These are phyloP conservation scores for Dimorphilus gyrociliatus DNA, from an alignment of 2,888 invertebrate genomes.

Conservation along the genomic window DNA sequence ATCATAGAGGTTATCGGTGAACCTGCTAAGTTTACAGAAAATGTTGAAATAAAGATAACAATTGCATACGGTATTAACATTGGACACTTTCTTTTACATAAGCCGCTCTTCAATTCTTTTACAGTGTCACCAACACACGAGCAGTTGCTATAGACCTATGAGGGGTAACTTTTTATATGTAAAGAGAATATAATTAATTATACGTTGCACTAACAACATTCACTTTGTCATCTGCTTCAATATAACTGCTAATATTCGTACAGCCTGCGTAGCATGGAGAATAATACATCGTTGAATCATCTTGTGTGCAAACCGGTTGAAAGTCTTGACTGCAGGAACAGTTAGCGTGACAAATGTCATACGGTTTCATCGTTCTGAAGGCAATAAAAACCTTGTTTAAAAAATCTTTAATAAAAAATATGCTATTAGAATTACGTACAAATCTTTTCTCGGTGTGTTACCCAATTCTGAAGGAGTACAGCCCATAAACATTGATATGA, in stretches of 20 bases:
- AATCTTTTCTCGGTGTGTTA: too few relatives aligned
- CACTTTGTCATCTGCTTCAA: too few relatives aligned
- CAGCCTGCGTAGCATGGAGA: slow-evolving; percentile 6
- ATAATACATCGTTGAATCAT: slow-evolving; percentile 3
- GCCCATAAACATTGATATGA: slow-evolving; percentile 5
- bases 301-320: slow-evolving; percentile 4
- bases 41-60: slow-evolving; percentile 4
- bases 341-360: slow-evolving; percentile 3
- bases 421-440: too few relatives aligned
- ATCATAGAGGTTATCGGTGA: slow-evolving; percentile 4
- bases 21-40: slow-evolving; percentile 1
- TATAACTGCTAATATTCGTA: too few relatives aligned
- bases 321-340: slow-evolving; percentile 5
- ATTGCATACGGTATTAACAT: slow-evolving; percentile 5
- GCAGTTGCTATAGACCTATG: too few relatives aligned
- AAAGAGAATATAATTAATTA: too few relatives aligned
- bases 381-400: too few relatives aligned
- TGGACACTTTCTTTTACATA: slow-evolving; percentile 3
- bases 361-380: not conserved
- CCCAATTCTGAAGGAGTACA: slow-evolving; percentile 2
- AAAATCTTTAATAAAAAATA: not conserved
- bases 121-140: slow-evolving; percentile 1
- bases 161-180: too few relatives aligned
- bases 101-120: slow-evolving; percentile 1
- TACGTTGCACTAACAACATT: too few relatives aligned